A percentile compares a stretch with the other conserved stretches of the same genome.
These are phyloP conservation scores for Paedocypris sp. DNA, from an alignment of 2,113 vertebrate species.

Conservation along the genomic window DNA sequence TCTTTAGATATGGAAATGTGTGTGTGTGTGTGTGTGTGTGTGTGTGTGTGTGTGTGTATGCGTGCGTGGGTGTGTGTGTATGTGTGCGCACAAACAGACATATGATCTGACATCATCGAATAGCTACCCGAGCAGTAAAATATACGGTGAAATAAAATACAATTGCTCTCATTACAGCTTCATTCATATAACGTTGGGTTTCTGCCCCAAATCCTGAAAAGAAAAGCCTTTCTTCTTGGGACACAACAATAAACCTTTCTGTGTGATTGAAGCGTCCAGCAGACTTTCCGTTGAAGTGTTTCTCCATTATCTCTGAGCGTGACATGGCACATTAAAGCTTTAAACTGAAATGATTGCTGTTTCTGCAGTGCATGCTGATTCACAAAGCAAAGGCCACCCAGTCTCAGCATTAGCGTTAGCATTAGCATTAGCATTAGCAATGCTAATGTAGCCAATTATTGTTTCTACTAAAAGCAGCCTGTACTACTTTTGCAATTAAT, in stretches of 20 bases:
- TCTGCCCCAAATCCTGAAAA: too few relatives aligned
- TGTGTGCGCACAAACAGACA: too few relatives aligned
- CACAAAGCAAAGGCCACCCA: not conserved
- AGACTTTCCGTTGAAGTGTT: not conserved
- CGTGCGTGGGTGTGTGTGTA: too few relatives aligned
- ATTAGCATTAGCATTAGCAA: too few relatives aligned
- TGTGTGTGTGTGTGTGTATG: too few relatives aligned
- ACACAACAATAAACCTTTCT: not conserved
- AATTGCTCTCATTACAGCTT: not conserved
- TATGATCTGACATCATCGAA: too few relatives aligned
- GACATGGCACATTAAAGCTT: not conserved
- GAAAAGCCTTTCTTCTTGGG: too few relatives aligned
- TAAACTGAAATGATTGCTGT: constrained; percentile 7
- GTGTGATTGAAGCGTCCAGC: not conserved
- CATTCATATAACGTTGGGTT: not conserved
- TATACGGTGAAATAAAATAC: too few relatives aligned
- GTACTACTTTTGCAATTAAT: too few relatives aligned
- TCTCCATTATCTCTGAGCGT: not conserved
- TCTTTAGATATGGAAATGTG: not conserved
- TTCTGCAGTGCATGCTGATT: not conserved
- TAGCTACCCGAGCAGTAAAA: too few relatives aligned
- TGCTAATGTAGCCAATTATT: not conserved
- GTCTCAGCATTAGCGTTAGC: not conserved
- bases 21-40: too few relatives aligned
- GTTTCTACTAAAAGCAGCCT: too few relatives aligned